Evolutionary conservation across 2,797 vertebrate species (phyloP).

Genomic region (Eospalax fontanierii): DNA sequence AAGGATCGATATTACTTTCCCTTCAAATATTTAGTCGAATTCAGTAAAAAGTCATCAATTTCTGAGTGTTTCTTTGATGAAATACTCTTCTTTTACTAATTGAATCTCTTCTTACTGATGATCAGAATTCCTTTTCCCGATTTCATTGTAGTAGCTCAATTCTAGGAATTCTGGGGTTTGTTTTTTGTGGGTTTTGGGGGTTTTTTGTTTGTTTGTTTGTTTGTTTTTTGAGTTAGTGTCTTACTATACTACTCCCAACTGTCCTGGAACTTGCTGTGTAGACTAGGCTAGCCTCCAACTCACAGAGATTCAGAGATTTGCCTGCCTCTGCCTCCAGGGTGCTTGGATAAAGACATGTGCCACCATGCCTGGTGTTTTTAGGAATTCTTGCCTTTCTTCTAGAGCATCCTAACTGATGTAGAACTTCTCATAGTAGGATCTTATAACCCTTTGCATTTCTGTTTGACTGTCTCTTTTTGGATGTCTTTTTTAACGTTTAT

Average conservation of each 20-base stretch:
- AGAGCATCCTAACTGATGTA: not conserved
- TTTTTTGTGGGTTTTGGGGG: too few species aligned
- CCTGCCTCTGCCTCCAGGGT: too few species aligned
- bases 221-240: too few species aligned
- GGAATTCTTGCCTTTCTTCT: not conserved
- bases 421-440: not conserved
- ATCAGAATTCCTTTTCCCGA: not conserved
- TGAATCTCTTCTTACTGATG: not conserved
- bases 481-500: too few species aligned
- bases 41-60: not conserved
- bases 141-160: not conserved
- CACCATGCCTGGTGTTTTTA: not conserved
- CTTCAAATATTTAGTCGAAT: not conserved
- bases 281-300: too few species aligned
- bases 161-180: not conserved
- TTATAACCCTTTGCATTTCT: not conserved
- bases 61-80: not conserved
- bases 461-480: not conserved
- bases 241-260: too few species aligned
- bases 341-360: too few species aligned
- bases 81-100: not conserved
- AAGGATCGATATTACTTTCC: not conserved
- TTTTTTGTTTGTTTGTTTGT: too few species aligned
- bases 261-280: too few species aligned
- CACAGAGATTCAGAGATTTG: too few species aligned